Base-by-base conservation (phyloP, 2,113 vertebrate species). In the Rissa tridactyla region DNA sequence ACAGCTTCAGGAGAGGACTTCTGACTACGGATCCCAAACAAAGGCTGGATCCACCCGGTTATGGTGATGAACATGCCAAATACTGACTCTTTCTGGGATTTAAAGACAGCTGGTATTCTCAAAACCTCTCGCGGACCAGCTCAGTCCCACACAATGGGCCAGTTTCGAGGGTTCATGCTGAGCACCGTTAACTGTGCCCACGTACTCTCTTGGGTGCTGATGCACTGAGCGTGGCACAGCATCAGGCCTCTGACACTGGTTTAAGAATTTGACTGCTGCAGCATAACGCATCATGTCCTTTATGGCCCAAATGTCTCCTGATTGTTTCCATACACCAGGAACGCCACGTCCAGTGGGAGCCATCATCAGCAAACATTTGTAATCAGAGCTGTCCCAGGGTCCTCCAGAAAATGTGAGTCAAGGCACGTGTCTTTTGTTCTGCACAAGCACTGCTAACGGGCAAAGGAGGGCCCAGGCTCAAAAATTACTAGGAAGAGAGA, bases 251-350 rank as follows among this genome's bases (percentile, higher is more conserved):
- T 32, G 44, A 61, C 61, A 49, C 66, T 52, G 34, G 22, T 26
- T 64, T 8, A 79, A 47, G 73, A 40, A 13, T 57, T 4, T 18
- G 44, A 68, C 46, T 61, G 70, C 84, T 2, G 3, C 36, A 91
- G 61, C 34, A 3, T 11, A 87, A 75, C 3, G 3, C 61, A 64
- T 52, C 34, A 4, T 7, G 82, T 75, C 49, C 73, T 89, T 87
- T 82, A 69, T 5, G 49, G 85, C 82, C 88, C 55, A 34, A 91
- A 65, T 4, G 25, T 26, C 78, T 95, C 90, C 90, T 96, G 93
- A 96, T 97, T 95, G 78, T 85, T 97, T 96, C 96, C 96, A 96
- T 79, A 96, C 11, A 57, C 84, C 93, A 64, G 86, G 47, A 94
- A 66, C 69, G 34, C 69, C 73, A 8, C 0, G 0, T 94, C 90